phyloP scores from a whole-genome alignment of 2,113 vertebrate species.

The Nothocercus julius region DNA sequence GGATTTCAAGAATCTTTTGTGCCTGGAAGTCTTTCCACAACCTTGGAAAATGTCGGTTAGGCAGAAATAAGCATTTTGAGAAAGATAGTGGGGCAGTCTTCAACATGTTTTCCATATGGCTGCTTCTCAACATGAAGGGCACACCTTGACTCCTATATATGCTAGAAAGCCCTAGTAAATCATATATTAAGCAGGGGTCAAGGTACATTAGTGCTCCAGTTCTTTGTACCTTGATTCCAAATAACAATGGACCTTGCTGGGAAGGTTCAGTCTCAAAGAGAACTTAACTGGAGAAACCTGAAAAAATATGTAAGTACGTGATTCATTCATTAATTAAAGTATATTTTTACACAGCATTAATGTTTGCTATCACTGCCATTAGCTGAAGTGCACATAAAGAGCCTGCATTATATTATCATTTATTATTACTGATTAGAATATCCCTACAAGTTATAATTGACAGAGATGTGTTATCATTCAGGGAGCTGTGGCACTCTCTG shows the following conservation, averaged over 20 bases:
- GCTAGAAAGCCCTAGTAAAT: rapidly evolving
- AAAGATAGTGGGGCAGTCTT: neutral
- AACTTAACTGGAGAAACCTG: neutral
- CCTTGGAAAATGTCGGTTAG: neutral
- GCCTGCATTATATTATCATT: neutral
- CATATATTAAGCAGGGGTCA: neutral
- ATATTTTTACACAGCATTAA: neutral
- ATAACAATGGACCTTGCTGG: neutral
- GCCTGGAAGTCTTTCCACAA: neutral
- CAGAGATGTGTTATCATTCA: neutral
- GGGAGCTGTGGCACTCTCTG: neutral
- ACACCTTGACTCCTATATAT: neutral
- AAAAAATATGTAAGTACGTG: neutral
- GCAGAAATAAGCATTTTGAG: neutral
- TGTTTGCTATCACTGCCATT: neutral
- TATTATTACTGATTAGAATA: neutral
- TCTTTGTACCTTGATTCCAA: neutral
- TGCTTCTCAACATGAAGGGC: neutral
- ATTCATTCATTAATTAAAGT: neutral
- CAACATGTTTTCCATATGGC: neutral
- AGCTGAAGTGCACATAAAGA: neutral
- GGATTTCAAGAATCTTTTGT: neutral
- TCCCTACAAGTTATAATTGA: rapidly evolving
- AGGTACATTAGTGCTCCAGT: neutral
- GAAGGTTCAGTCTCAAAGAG: neutral